Conservation (phyloP, 2,113 vertebrate genomes). For the Tragelaphus imberbis region DNA sequence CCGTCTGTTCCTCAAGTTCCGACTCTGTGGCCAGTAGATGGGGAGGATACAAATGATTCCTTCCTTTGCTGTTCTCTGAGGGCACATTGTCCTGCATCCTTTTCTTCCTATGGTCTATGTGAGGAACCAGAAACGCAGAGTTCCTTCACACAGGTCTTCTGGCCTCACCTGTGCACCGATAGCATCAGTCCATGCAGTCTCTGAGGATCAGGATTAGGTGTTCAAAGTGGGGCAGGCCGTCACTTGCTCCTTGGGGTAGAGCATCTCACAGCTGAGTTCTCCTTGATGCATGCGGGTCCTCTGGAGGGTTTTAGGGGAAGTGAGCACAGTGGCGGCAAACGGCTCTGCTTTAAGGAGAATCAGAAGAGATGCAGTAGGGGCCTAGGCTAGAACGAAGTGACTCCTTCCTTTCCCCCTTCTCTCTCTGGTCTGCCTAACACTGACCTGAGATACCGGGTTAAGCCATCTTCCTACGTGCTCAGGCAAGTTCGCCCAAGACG, state of each 20-base stretch:
- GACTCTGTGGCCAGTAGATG: background rate
- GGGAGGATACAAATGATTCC: background rate
- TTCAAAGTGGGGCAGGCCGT: background rate
- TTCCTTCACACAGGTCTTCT: background rate
- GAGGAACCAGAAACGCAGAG: background rate
- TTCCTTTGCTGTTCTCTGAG: background rate
- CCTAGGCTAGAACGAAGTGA: background rate
- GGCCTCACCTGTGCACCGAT: background rate
- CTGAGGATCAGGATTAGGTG: background rate
- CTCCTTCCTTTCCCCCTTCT: background rate
- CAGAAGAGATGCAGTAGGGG: background rate
- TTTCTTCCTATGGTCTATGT: background rate
- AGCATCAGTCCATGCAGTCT: background rate
- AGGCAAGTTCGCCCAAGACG: background rate
- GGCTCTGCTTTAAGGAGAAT: background rate
- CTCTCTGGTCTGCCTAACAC: background rate
- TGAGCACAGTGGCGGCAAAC: background rate
- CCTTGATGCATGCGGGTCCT: background rate
- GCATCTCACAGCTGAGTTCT: background rate
- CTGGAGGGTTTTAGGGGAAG: background rate
- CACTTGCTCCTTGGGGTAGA: background rate
- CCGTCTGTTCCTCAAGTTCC: background rate
- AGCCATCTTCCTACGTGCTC: background rate
- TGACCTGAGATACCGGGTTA: background rate
- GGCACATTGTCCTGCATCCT: background rate